Evolutionary conservation across 2,797 vertebrate species (phyloP).

Genomic region (Melanotaenia trifasciata): DNA sequence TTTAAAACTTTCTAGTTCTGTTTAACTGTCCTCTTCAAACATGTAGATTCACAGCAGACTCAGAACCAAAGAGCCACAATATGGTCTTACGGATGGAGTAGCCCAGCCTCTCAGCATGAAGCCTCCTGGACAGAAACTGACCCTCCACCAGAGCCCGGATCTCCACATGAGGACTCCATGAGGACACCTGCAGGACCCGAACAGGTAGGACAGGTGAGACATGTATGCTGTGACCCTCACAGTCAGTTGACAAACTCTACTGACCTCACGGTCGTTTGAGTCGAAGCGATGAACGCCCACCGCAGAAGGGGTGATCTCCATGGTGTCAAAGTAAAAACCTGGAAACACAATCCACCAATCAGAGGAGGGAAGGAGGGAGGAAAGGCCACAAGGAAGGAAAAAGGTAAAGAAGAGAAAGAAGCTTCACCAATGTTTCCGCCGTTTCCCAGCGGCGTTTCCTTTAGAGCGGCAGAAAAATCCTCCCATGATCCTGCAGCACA

Average conservation of each 20-base stretch:
- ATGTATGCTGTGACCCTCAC: too few species aligned
- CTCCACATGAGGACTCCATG: conserved; percentile 85
- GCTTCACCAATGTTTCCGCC: conserved; percentile 87
- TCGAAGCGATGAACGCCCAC: conserved; percentile 88
- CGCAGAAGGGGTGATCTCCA: conserved; percentile 93
- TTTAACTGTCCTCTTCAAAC: too few species aligned
- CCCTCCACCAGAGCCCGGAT: conserved; percentile 93
- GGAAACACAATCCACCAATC: conserved; percentile 29
- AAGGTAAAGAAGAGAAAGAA: too few species aligned
- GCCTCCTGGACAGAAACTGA: conserved; percentile 93
- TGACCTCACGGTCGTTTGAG: conserved; percentile 78
- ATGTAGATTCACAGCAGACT: neutral
- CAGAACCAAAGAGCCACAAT: neutral
- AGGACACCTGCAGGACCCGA: conserved; percentile 79
- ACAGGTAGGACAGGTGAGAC: conserved; percentile 11
- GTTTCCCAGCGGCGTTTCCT: conserved; percentile 87
- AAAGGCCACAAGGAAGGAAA: neutral
- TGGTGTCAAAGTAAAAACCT: conserved; percentile 95
- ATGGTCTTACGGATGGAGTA: conserved; percentile 88
- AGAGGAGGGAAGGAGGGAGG: neutral
- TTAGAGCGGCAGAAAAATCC: conserved; percentile 86
- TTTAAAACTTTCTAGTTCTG: too few species aligned
- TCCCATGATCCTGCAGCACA: conserved; percentile 89
- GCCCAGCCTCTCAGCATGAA: conserved; percentile 92
- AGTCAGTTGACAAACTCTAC: neutral